Evolutionary conservation across 2,113 vertebrate genomes (phyloP), one percentile per base, ranked within the genome.

Genomic region (Paracyprichromis sp.): DNA sequence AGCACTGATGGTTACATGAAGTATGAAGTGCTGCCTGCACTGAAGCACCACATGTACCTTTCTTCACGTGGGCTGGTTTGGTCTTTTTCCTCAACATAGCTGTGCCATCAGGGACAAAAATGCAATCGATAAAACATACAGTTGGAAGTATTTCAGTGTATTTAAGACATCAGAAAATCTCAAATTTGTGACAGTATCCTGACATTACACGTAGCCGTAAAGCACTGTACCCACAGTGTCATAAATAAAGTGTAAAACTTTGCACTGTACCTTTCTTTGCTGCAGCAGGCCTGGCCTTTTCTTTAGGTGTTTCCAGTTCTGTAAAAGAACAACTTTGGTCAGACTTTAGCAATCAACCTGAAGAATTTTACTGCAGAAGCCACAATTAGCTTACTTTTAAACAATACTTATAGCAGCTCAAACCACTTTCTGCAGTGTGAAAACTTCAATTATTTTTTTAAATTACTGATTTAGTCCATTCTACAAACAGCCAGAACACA

Each of bases 251-350:
- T 13, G 26, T 13, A 78, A n/a, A 31, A 9, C 16, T 5, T 52
- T 73, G 34, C 16, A 73, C 34, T 4, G 1, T 92, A 96, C 95
- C 93, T 92, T 93, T 96, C 69, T 94, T 93, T 21, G 81, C 85
- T 63, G 88, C 71, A 63, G 91, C 73, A 63, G 82, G 36, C 84
- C 85, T 95, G 14, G 89, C 73, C 52, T 93, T 94, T 76, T 90
- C 90, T 88, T 88, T 94, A 13, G 61, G 66, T 54, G 63, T 16
- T 31, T 90, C 88, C 47, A 83, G 17, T 76, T 93, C 95, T 94
- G 87, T 14, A 79, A 36, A 90, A 16, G 6, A 34, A 80, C 85
- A 88, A 83, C 2, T 57, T 2, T 50, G 8, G 47, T 88, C 71
- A 79, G 11, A 66, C 3, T 4, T 43, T 4, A 14, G 13, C 12